Conservation (phyloP, 2,888 invertebrate species). For the Gortyna flavago region DNA sequence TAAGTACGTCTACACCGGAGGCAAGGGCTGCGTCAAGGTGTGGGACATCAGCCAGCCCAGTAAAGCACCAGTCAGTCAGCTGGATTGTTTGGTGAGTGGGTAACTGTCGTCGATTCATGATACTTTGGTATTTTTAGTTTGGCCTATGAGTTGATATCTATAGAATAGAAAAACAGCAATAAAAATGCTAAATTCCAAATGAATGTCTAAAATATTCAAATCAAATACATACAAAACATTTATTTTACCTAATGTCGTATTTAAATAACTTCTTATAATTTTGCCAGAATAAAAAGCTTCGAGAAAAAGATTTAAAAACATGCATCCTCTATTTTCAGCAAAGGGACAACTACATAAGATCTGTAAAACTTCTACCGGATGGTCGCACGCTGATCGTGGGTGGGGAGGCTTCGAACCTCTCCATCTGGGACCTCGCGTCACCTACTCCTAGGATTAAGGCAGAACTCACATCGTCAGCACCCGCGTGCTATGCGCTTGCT, state of each 20-base stretch:
- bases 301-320: conserved; percentile 26
- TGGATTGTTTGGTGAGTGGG: conserved; percentile 96
- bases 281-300: conserved; percentile 15
- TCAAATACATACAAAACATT: conserved; percentile 4
- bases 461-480: conserved; percentile 97
- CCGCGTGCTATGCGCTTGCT: conserved; percentile 99
- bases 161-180: background rate
- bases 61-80: conserved; percentile 96
- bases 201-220: conserved; percentile 33
- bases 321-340: conserved; percentile 87
- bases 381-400: conserved; percentile 98
- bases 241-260: conserved; percentile 12
- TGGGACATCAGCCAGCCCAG: conserved; percentile 98
- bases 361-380: conserved; percentile 97
- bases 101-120: conserved; percentile 83
- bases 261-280: conserved; percentile 17
- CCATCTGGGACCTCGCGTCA: conserved; percentile 98
- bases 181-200: conserved; percentile 49
- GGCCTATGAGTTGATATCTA: conserved; percentile 25
- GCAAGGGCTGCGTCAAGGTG: conserved; percentile 99
- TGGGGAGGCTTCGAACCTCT: conserved; percentile 98
- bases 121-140: conserved; percentile 63
- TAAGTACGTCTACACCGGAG: conserved; percentile 98
- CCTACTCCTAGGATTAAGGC: conserved; percentile 97
- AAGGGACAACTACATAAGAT: conserved; percentile 98